Conservation (phyloP, 2,888 invertebrate genomes). For the Caenorhabditis zanzibari region DNA sequence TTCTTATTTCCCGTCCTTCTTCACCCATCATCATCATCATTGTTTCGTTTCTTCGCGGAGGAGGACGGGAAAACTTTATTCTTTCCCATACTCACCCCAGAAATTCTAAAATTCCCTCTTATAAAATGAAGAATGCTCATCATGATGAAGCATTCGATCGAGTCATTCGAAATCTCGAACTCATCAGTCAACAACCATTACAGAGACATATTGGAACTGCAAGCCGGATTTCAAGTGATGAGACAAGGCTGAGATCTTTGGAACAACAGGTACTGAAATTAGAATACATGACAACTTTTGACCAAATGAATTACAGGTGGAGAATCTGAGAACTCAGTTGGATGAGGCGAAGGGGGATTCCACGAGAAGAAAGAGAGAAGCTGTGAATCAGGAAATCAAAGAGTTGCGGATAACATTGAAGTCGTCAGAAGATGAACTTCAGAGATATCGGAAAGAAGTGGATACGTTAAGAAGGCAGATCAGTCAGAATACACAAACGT, state of each 20-base stretch:
- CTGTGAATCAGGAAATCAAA: conserved; percentile 59
- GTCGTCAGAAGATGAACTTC: conserved; percentile 79
- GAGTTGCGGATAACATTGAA: conserved; percentile 75
- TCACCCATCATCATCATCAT: conserved; percentile 49
- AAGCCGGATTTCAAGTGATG: conserved; percentile 48
- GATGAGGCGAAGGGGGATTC: conserved; percentile 72
- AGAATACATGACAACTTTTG: neutral
- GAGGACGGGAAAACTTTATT: conserved; percentile 12
- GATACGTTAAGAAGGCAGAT: conserved; percentile 73
- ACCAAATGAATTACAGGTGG: conserved; percentile 71
- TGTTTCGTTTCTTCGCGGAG: conserved; percentile 20
- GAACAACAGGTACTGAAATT: conserved; percentile 55
- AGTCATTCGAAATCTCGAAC: conserved; percentile 56
- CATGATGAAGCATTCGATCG: conserved; percentile 53
- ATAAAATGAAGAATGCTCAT: conserved; percentile 18
- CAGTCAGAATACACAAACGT: conserved; percentile 61
- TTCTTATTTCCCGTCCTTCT: conserved; percentile 4
- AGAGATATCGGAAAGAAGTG: conserved; percentile 77
- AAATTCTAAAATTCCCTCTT: neutral
- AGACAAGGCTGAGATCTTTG: conserved; percentile 50
- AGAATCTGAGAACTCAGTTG: conserved; percentile 78
- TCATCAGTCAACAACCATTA: conserved; percentile 47
- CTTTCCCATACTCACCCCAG: neutral
- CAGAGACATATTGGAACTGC: conserved; percentile 51
- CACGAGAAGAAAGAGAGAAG: conserved; percentile 37